A percentile compares a stretch with the other conserved stretches of the same genome.
These are phyloP conservation scores for Nasonia giraulti DNA, from an alignment of 1,140 invertebrate species.

Conservation along the genomic window DNA sequence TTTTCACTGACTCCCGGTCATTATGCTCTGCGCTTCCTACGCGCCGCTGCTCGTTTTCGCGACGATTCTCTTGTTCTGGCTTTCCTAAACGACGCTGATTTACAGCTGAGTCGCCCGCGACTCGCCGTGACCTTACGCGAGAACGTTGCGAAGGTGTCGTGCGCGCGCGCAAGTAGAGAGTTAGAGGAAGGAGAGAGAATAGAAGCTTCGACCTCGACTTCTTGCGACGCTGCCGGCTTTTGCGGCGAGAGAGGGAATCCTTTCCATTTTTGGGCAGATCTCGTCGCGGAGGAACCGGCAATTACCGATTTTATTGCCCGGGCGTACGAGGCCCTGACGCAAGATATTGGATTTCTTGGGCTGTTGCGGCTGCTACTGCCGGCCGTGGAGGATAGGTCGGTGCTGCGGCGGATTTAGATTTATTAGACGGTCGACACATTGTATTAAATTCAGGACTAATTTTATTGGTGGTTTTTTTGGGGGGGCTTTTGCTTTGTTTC, in stretches of 20 bases:
- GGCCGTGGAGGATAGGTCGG: neutral
- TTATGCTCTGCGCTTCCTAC: conserved; percentile 14
- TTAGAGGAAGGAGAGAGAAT: too few species aligned
- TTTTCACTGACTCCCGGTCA: conserved; percentile 22
- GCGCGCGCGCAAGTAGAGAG: neutral
- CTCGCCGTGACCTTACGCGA: neutral
- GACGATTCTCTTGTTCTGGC: neutral
- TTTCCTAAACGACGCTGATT: conserved; percentile 52
- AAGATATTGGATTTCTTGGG: conserved; percentile 9
- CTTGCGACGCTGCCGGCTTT: neutral
- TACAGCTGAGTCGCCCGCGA: conserved; percentile 20
- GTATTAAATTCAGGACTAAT: conserved; percentile 14
- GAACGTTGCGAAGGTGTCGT: neutral
- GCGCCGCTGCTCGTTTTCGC: conserved; percentile 27
- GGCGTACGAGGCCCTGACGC: neutral
- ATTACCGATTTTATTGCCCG: conserved; percentile 44
- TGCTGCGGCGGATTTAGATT: conserved; percentile 14
- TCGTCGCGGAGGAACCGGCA: conserved; percentile 6
- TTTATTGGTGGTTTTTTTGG: neutral
- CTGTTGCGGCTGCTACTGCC: neutral
- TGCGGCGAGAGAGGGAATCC: neutral
- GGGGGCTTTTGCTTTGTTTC: neutral
- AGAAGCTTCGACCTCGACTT: neutral
- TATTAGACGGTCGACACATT: conserved; percentile 19
- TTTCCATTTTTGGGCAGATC: conserved; percentile 8